A percentile compares a stretch with the other conserved stretches of the same genome.
Conservation (phyloP, 2,797 vertebrate species). For the Chrosomus eos region DNA sequence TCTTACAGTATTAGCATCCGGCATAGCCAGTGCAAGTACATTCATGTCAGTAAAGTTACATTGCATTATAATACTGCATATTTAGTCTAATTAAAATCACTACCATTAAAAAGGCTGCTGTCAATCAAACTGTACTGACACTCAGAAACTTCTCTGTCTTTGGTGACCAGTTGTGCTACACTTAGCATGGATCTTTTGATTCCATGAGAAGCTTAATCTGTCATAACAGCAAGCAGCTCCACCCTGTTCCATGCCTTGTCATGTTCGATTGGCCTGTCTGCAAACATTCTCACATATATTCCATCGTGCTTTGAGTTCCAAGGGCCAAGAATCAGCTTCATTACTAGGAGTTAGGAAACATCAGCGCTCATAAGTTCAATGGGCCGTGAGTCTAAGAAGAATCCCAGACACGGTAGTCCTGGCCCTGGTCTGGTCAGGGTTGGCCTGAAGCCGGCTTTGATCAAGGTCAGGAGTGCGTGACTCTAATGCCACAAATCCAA, state of each 20-base stretch:
- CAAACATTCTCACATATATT: conserved; percentile 63
- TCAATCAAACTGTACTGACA: not conserved
- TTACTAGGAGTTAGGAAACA: conserved; percentile 57
- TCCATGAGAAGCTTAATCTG: conserved; percentile 68
- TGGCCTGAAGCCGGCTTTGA: conserved; percentile 69
- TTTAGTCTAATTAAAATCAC: not conserved
- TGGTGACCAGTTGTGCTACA: conserved; percentile 50
- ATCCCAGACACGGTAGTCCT: conserved; percentile 64
- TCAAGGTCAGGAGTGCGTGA: conserved; percentile 69
- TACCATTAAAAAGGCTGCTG: not conserved
- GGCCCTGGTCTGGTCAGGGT: conserved; percentile 59
- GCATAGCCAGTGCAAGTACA: not conserved
- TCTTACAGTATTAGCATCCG: not conserved
- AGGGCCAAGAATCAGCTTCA: conserved; percentile 62
- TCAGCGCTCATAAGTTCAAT: conserved; percentile 65
- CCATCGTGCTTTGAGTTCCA: conserved; percentile 57
- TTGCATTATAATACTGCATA: not conserved
- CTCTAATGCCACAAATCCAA: conserved; percentile 69
- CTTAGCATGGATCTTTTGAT: conserved; percentile 66
- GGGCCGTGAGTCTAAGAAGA: conserved; percentile 60
- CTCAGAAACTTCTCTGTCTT: conserved; percentile 24
- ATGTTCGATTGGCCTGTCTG: conserved; percentile 64
- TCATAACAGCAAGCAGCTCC: conserved; percentile 75
- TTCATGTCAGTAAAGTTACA: not conserved
- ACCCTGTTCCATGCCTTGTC: conserved; percentile 61